These are phyloP conservation scores for Zaprionus ornatus DNA, from an alignment of 1,140 invertebrate genomes.

Conservation along the genomic window DNA sequence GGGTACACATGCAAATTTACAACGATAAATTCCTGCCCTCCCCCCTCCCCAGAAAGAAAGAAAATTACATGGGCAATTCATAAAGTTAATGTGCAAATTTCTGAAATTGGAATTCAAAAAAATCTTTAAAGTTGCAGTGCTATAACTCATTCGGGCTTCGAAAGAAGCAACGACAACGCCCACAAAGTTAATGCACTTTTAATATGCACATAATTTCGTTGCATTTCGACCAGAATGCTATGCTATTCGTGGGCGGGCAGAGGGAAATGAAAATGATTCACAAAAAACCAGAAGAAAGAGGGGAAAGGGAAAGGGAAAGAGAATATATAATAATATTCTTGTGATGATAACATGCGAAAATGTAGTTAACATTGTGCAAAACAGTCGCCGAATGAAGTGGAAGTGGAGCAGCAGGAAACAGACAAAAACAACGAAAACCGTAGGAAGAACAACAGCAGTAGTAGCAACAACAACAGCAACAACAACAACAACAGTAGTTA, in stretches of 20 bases:
- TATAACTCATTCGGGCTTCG: constrained; percentile 1
- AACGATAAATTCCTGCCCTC: background rate
- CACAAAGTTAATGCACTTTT: constrained; percentile 69
- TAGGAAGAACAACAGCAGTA: constrained; percentile 5
- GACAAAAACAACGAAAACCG: constrained; percentile 7
- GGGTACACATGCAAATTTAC: constrained; percentile 7
- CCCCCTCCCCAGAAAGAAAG: background rate
- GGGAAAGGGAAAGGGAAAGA: constrained; percentile 3
- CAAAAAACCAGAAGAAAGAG: constrained; percentile 10
- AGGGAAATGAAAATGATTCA: constrained; percentile 18
- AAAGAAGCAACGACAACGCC: background rate
- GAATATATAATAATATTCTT: constrained; percentile 54
- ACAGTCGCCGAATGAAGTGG: constrained; percentile 77
- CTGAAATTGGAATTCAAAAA: background rate
- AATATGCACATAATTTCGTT: constrained; percentile 73
- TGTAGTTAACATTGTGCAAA: constrained; percentile 78
- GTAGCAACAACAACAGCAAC: constrained; percentile 10
- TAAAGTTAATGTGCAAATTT: background rate
- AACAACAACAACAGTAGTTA: background rate
- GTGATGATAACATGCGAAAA: constrained; percentile 68
- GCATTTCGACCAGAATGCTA: constrained; percentile 7
- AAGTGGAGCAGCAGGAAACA: constrained; percentile 43
- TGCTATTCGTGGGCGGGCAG: constrained; percentile 9
- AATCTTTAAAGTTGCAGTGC: background rate
- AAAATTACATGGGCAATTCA: background rate